phyloP scores from a whole-genome alignment of 2,113 vertebrate genomes.

The Peromyscus maniculatus region DNA sequence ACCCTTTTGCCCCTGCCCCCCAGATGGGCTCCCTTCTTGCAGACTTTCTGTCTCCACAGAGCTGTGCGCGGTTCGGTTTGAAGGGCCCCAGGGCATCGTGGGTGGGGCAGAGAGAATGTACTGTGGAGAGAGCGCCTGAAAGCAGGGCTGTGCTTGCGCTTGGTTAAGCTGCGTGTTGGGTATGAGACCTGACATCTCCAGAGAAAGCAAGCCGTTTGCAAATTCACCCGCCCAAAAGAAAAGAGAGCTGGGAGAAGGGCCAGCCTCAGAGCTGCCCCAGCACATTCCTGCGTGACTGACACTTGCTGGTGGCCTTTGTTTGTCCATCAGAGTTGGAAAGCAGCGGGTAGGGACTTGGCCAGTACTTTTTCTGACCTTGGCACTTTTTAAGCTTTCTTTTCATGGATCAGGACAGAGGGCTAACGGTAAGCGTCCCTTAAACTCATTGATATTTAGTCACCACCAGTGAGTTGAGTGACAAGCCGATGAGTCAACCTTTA shows the following conservation, averaged over 20 bases:
- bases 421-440: not conserved
- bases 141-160: not conserved
- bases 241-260: not conserved
- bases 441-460: not conserved
- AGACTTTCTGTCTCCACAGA: conserved; percentile 51
- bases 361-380: conserved; percentile 53
- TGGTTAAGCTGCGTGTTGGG: not conserved
- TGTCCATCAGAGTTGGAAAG: not conserved
- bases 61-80: not conserved
- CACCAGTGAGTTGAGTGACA: not conserved
- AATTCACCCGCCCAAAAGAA: conserved; percentile 58
- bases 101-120: not conserved
- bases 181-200: conserved; percentile 58
- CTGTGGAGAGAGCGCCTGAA: not conserved
- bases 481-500: not conserved
- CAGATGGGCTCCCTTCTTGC: not conserved
- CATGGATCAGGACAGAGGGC: not conserved
- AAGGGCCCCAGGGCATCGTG: not conserved
- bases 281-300: conserved; percentile 57
- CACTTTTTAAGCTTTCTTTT: conserved; percentile 42
- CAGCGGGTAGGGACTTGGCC: not conserved
- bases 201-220: conserved; percentile 38
- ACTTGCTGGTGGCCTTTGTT: conserved; percentile 56
- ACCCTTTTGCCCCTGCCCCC: no score
- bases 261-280: conserved; percentile 1